Base-by-base conservation (phyloP, 2,888 invertebrate genomes). In the Hydroisotoma schaefferi region DNA sequence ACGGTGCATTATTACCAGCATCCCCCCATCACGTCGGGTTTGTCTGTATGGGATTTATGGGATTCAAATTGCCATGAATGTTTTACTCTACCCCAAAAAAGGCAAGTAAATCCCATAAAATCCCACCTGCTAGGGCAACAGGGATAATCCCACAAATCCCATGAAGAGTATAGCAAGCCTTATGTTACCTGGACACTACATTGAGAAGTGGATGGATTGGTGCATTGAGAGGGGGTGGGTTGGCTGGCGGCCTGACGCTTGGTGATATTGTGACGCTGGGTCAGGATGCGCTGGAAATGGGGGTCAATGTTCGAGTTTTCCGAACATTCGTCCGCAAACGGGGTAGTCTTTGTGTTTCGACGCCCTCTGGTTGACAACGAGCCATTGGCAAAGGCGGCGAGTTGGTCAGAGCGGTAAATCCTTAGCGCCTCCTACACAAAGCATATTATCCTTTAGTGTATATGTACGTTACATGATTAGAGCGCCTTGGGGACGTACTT, bases 191-290 rank as follows among this genome's bases (percentile, higher is more conserved):
- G n/a, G n/a, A n/a, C n/a, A n/a, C n/a, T 5, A 49, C 49, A 49
- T 27, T 28, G 27, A 25, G 12, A 23, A 4, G 26, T 49, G 6
- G 49, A 25, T 3, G 49, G 49, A 18, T 49, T 27, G 10, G 37
- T 61, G 47, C 72, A 72, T 8, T 55, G 59, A 0, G 63, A 61
- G 15, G 66, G 68, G 8, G 59, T 59, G 43, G 56, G 57, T 4
- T 40, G n/a, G 12, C 40, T 44, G 15, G 43, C 55, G 2, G 57
- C 64, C 44, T 64, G 64, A 6, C 64, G 57, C 20, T 64, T 64
- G 6, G 64, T 57, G 26, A 64, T 40, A 8, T 61, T 38, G 56
- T 64, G 61, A 18, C 63, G 48, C 15, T 27, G 12, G 15, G 10
- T 12, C 23, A 48, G 28, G 20, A 48, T 48, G 5, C 28, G 28